Percentiles rank a stretch among this genome's conserved stretches.
These are phyloP conservation scores for Symphodus melops DNA, from an alignment of 2,113 vertebrate species.

Conservation along the genomic window DNA sequence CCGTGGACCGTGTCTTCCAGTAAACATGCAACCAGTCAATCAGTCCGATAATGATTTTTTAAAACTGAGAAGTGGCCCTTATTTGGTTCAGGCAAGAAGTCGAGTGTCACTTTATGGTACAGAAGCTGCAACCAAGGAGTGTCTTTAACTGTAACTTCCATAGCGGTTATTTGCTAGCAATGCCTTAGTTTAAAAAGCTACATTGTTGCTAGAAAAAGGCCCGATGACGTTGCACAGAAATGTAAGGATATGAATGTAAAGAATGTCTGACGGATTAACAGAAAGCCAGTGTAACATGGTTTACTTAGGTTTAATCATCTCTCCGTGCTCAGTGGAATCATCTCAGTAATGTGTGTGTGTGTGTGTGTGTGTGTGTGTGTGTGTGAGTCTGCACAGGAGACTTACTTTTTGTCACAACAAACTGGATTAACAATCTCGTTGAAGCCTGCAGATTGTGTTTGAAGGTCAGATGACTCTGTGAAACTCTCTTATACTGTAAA, in stretches of 20 bases:
- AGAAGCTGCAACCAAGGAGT: conserved; percentile 51
- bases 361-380: conserved; percentile 26
- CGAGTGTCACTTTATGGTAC: conserved; percentile 32
- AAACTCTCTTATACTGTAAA: conserved; percentile 70
- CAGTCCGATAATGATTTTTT: conserved; percentile 33
- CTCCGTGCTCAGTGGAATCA: conserved; percentile 27
- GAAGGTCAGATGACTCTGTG: conserved; percentile 28
- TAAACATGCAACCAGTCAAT: conserved; percentile 47
- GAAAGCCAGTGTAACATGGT: conserved; percentile 41
- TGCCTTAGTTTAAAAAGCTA: conserved; percentile 29
- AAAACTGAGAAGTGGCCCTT: conserved; percentile 58
- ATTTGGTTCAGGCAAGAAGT: conserved; percentile 19
- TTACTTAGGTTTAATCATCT: conserved; percentile 21
- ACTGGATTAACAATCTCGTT: conserved; percentile 39
- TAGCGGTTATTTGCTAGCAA: conserved; percentile 44
- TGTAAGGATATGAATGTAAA: conserved; percentile 69
- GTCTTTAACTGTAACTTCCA: conserved; percentile 55
- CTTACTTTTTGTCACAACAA: conserved; percentile 35
- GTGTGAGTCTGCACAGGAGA: conserved; percentile 45
- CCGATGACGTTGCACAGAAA: conserved; percentile 68
- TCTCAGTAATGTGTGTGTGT: conserved; percentile 23
- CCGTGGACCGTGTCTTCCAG: conserved; percentile 65
- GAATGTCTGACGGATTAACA: conserved; percentile 33
- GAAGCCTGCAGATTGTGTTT: conserved; percentile 40
- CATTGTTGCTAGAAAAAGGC: conserved; percentile 31